Percentiles rank a stretch among this genome's conserved stretches.
Conservation (phyloP, 1,140 invertebrate species). For the Ceratosolen fusciceps region DNA sequence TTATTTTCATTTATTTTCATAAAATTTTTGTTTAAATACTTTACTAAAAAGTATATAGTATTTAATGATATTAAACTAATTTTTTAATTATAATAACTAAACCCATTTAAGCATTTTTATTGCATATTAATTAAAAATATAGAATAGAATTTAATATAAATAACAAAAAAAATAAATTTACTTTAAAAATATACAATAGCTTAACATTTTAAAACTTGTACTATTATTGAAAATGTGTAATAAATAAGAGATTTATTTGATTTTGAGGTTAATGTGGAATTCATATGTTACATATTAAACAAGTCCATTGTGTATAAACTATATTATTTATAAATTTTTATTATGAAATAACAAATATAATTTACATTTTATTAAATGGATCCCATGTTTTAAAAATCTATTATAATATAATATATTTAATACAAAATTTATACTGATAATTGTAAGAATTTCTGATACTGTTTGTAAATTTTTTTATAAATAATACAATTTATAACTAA, state of each 20-base stretch:
- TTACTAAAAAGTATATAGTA: neutral
- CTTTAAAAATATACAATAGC: too few relatives aligned
- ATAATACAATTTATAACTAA: neutral
- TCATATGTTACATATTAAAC: constrained; percentile 8
- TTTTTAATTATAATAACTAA: neutral
- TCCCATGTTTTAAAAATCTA: neutral
- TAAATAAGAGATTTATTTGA: neutral
- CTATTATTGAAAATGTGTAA: neutral
- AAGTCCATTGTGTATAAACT: neutral
- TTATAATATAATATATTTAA: neutral
- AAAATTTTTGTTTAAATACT: neutral
- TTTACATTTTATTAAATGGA: neutral
- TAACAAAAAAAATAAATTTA: too few relatives aligned
- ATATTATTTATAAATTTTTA: neutral
- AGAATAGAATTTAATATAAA: too few relatives aligned
- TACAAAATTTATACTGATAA: neutral
- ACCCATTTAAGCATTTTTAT: too few relatives aligned
- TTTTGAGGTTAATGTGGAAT: neutral
- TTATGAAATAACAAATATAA: constrained; percentile 20
- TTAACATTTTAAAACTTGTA: neutral
- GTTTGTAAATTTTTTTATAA: constrained; percentile 6
- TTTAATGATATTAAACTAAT: neutral
- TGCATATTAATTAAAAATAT: too few relatives aligned
- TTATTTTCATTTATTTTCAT: neutral
- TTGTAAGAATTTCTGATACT: constrained; percentile 9